phyloP scores from a whole-genome alignment of 2,797 vertebrate genomes.

The Salarias fasciatus region DNA sequence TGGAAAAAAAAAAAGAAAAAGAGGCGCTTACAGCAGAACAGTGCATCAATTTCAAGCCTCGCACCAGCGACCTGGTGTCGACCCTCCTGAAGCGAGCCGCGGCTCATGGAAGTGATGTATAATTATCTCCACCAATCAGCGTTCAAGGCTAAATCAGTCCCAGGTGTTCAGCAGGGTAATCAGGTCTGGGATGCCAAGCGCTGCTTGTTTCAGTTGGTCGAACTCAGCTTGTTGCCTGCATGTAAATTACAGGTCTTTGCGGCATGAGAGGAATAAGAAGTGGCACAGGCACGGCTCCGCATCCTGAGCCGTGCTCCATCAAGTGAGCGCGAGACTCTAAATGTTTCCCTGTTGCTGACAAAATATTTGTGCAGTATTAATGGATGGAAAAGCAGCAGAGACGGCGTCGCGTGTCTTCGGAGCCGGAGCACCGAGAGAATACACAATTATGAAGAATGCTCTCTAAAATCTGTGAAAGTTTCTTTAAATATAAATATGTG shows the following conservation, averaged over 20 bases:
- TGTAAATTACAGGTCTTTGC: conserved; percentile 33
- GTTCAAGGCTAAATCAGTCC: conserved; percentile 21
- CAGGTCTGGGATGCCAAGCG: conserved; percentile 45
- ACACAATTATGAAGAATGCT: no score
- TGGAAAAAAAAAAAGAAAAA: neutral
- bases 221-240: conserved; percentile 46
- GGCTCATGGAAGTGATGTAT: conserved; percentile 18
- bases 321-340: no score
- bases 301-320: neutral
- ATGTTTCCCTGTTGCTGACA: no score
- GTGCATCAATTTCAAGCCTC: conserved; percentile 17
- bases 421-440: no score
- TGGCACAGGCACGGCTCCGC: conserved; percentile 11
- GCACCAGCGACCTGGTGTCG: conserved; percentile 18
- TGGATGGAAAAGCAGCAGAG: neutral
- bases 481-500: no score
- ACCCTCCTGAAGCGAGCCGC: conserved; percentile 8
- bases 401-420: no score
- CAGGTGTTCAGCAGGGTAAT: conserved; percentile 41
- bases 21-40: conserved; percentile 2
- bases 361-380: neutral
- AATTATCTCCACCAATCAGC: conserved; percentile 53
- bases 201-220: conserved; percentile 37
- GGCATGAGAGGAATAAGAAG: no score
- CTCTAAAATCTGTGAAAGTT: no score